These are phyloP conservation scores for Pitangus sulphuratus DNA, from an alignment of 2,797 vertebrate genomes.

Conservation along the genomic window DNA sequence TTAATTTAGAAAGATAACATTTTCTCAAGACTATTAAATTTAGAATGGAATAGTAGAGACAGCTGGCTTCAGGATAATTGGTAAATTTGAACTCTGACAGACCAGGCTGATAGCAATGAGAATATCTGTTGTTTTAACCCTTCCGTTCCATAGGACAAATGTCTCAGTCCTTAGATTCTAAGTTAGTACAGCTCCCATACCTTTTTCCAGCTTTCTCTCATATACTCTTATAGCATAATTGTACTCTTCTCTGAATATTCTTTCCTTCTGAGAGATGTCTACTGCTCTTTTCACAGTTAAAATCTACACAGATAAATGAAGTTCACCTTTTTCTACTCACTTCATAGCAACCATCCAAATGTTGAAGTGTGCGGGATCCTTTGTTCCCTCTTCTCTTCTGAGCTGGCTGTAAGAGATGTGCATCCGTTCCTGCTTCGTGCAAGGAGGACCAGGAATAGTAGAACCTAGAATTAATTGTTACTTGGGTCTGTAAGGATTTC, in stretches of 20 bases:
- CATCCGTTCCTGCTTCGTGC: background rate
- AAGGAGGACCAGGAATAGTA: background rate
- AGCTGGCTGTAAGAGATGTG: background rate
- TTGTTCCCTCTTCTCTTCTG: background rate
- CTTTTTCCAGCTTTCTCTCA: background rate
- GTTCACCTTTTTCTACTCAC: background rate
- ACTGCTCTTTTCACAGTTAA: background rate
- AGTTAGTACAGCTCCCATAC: background rate
- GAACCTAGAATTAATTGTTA: background rate
- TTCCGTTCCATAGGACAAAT: background rate
- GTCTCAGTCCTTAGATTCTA: background rate
- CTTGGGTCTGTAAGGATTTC: background rate
- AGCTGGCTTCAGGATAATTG: slow-evolving; percentile 71
- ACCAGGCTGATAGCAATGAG: slow-evolving; percentile 45
- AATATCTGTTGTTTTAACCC: slow-evolving; percentile 58
- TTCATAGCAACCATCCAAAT: background rate
- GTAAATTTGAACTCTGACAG: slow-evolving; percentile 63
- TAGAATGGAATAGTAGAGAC: slow-evolving; percentile 54
- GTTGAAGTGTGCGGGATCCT: background rate
- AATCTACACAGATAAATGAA: background rate
- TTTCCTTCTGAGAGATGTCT: background rate
- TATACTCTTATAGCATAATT: background rate
- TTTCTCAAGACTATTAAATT: slow-evolving; percentile 65
- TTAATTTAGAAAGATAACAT: slow-evolving; percentile 58
- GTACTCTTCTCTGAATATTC: background rate